Conservation (phyloP, 1,140 invertebrate species). For the Neotoxoptera formosana region DNA sequence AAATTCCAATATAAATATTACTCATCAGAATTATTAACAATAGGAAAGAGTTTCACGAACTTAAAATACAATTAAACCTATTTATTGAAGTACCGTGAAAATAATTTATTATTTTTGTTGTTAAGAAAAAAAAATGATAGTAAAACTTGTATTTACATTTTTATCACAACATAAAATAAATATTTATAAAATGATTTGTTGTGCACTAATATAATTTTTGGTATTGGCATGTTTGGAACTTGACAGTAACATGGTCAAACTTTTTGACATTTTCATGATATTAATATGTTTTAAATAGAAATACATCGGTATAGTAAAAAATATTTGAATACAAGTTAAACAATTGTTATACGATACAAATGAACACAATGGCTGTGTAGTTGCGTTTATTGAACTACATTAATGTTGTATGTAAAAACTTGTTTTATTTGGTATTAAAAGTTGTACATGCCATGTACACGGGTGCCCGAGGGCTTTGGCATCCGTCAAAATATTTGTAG, state of each 20-base stretch:
- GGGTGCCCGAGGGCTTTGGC: fast-evolving
- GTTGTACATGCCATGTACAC: not conserved
- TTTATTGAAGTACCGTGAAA: not conserved
- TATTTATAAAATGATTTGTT: not conserved
- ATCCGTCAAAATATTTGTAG: not conserved
- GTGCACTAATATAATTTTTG: not conserved
- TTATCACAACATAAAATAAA: not conserved
- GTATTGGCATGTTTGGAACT: not conserved
- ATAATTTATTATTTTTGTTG: not conserved
- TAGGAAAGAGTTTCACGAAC: not conserved
- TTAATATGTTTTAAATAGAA: not conserved
- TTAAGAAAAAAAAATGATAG: not conserved
- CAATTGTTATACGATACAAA: not conserved
- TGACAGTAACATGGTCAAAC: not conserved
- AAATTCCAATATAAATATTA: not conserved
- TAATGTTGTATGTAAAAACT: not conserved
- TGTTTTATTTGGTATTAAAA: not conserved
- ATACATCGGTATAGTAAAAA: not conserved
- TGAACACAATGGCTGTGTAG: not conserved
- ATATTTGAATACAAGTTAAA: not conserved
- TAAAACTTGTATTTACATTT: not conserved
- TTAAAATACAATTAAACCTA: not conserved
- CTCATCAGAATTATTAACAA: constrained; percentile 1
- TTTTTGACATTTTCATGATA: not conserved
- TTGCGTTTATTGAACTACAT: not conserved